A percentile compares a stretch with the other conserved stretches of the same genome.
Evolutionary conservation across 2,797 vertebrate species (phyloP).

Genomic region (Trichosurus vulpecula): DNA sequence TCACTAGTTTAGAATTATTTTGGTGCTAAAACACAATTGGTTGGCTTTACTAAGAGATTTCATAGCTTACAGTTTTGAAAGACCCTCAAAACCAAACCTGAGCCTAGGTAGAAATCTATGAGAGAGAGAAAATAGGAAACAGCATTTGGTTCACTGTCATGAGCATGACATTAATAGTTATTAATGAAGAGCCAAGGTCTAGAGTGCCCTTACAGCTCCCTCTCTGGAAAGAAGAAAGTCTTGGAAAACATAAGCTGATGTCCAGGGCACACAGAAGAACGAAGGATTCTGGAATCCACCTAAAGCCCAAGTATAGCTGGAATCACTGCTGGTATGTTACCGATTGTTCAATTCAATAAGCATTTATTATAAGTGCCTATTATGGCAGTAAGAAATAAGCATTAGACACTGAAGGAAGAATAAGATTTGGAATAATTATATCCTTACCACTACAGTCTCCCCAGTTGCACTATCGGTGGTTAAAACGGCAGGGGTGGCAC

Average conservation of each 20-base stretch:
- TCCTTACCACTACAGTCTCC: constrained; percentile 95
- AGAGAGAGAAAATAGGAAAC: background rate
- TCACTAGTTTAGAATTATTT: constrained; percentile 28
- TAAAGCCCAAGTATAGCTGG: background rate
- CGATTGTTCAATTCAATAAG: background rate
- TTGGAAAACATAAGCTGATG: background rate
- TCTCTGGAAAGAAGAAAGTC: background rate
- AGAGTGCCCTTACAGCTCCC: background rate
- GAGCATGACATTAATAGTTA: background rate
- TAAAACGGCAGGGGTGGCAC: constrained; percentile 91
- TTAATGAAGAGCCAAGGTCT: background rate
- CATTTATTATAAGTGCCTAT: background rate
- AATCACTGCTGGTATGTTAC: background rate
- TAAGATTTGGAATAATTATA: accelerated
- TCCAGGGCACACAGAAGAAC: background rate
- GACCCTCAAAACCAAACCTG: constrained; percentile 7
- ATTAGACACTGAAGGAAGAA: background rate
- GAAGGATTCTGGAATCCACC: background rate
- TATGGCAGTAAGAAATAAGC: background rate
- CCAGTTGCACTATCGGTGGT: constrained; percentile 89
- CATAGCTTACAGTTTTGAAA: background rate
- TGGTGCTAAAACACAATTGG: background rate
- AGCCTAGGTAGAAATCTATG: background rate
- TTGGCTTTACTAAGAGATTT: background rate
- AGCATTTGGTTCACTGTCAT: background rate